A percentile compares a stretch with the other conserved stretches of the same genome.
phyloP scores from a whole-genome alignment of 2,888 invertebrate species.

The Rhopalosiphum nymphaeae region DNA sequence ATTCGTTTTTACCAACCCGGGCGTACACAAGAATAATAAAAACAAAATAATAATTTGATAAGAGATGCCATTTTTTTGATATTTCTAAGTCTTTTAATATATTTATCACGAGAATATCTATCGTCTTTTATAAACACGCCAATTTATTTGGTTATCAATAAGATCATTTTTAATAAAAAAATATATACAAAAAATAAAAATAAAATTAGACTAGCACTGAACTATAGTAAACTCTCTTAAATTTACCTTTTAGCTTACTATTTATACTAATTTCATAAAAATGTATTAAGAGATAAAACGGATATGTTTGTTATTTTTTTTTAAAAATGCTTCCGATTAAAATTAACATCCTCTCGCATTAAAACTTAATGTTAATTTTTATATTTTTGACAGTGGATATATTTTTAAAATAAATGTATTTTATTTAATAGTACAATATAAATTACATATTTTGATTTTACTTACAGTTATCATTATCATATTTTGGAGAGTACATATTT shows the following conservation, averaged over 20 bases:
- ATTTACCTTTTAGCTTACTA: neutral
- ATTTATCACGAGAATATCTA: neutral
- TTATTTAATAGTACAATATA: neutral
- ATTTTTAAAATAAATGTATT: neutral
- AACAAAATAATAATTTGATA: neutral
- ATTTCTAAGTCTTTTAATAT: neutral
- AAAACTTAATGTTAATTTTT: neutral
- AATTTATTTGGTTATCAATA: neutral
- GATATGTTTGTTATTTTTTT: neutral
- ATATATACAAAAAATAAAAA: neutral
- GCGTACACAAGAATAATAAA: neutral
- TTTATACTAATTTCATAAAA: neutral
- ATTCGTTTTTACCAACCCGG: neutral
- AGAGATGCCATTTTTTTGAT: neutral
- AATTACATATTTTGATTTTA: neutral
- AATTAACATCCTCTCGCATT: neutral
- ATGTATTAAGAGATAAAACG: neutral
- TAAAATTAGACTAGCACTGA: neutral
- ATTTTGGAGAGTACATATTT: neutral
- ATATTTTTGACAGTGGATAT: neutral
- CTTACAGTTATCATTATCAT: slow-evolving; percentile 21
- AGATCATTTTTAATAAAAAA: neutral
- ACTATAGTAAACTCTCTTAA: neutral
- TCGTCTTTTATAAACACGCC: neutral
- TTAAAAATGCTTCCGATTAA: neutral